Evolutionary conservation across 1,140 invertebrate species (phyloP).

Genomic region (Aleiodes sp.): DNA sequence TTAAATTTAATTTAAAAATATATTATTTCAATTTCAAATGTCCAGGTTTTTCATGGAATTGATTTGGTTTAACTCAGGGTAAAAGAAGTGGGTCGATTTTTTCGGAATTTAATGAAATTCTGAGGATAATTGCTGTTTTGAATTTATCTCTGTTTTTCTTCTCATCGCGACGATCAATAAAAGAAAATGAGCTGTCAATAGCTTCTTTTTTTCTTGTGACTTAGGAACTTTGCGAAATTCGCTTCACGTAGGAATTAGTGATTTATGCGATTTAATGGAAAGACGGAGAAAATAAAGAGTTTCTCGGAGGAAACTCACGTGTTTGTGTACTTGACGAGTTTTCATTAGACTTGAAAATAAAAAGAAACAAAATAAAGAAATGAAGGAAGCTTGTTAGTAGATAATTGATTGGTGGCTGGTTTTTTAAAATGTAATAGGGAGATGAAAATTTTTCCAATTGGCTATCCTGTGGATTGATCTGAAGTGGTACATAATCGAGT

Average conservation of each 20-base stretch:
- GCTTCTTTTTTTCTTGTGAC: background rate
- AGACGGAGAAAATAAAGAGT: background rate
- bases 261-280: constrained; percentile 7
- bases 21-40: too few species aligned
- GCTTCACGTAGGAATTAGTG: background rate
- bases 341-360: too few species aligned
- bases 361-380: background rate
- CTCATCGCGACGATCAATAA: background rate
- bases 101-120: too few species aligned
- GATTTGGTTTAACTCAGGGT: too few species aligned
- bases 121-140: too few species aligned
- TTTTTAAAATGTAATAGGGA: background rate
- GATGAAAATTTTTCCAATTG: constrained; percentile 10
- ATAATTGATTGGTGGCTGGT: background rate
- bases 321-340: constrained; percentile 15
- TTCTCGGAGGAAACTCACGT: constrained; percentile 3
- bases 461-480: constrained; percentile 15
- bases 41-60: too few species aligned
- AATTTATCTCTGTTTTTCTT: too few species aligned
- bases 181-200: background rate
- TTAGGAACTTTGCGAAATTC: background rate
- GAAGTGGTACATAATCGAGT: constrained; percentile 6
- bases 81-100: too few species aligned
- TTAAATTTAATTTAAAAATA: too few species aligned
- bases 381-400: constrained; percentile 4